A percentile compares a stretch with the other conserved stretches of the same genome.
Conservation (phyloP, 2,888 invertebrate species). For the Mactromeris polynyma region DNA sequence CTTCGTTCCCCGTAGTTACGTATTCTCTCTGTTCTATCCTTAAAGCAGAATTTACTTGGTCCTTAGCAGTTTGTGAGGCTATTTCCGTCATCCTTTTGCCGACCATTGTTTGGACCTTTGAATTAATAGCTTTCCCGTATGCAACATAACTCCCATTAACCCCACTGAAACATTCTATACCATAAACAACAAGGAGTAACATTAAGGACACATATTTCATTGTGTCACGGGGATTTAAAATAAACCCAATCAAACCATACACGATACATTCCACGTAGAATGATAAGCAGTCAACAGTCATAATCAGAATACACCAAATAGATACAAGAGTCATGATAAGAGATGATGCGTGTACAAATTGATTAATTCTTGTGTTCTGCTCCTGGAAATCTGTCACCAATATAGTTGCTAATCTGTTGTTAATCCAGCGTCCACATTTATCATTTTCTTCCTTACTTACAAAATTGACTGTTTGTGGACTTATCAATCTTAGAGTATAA, state of each 20-base stretch:
- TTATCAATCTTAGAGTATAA: constrained; percentile 32
- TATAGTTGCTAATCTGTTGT: constrained; percentile 29
- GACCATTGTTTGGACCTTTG: constrained; percentile 35
- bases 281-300: constrained; percentile 52
- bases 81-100: constrained; percentile 37
- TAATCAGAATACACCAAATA: constrained; percentile 44
- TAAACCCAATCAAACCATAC: constrained; percentile 53
- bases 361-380: constrained; percentile 38
- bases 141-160: constrained; percentile 36
- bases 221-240: constrained; percentile 50
- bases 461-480: constrained; percentile 28
- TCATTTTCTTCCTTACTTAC: neutral
- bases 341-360: constrained; percentile 44
- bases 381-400: constrained; percentile 48
- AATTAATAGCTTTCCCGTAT: constrained; percentile 47
- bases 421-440: neutral
- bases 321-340: constrained; percentile 46
- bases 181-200: constrained; percentile 53
- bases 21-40: no score
- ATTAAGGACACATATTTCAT: constrained; percentile 58
- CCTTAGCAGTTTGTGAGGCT: constrained; percentile 24
- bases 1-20: no score
- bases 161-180: constrained; percentile 50
- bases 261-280: constrained; percentile 62
- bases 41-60: constrained; percentile 55